Evolutionary conservation across 1,140 invertebrate genomes (phyloP).

Genomic region (Drosophila fuyamai): DNA sequence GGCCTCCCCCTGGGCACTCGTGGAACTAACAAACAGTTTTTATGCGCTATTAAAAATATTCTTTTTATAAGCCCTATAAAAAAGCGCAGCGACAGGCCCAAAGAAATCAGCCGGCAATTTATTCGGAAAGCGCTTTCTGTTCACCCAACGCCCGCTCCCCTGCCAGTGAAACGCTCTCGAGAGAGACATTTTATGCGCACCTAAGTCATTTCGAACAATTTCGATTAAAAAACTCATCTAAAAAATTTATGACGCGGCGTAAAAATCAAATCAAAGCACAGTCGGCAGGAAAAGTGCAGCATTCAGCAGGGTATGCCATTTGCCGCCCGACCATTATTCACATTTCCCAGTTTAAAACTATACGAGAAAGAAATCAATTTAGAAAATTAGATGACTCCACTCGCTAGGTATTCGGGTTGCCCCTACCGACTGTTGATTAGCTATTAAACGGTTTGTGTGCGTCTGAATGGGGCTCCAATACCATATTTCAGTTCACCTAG

Average conservation of each 20-base stretch:
- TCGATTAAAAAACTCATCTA: slow-evolving; percentile 85
- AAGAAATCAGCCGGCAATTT: slow-evolving; percentile 68
- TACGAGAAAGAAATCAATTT: slow-evolving; percentile 81
- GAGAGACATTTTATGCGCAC: slow-evolving; percentile 82
- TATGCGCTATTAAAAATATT: slow-evolving; percentile 83
- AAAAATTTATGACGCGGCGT: slow-evolving; percentile 84
- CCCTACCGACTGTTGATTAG: slow-evolving; percentile 38
- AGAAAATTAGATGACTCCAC: slow-evolving; percentile 63
- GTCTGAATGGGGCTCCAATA: slow-evolving; percentile 6
- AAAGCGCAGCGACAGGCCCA: slow-evolving; percentile 42
- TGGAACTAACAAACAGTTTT: slow-evolving; percentile 77
- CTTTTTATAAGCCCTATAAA: slow-evolving; percentile 83
- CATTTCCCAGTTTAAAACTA: slow-evolving; percentile 84
- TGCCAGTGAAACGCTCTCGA: neutral
- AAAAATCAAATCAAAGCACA: slow-evolving; percentile 84
- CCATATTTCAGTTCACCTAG: neutral
- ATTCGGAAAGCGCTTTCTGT: slow-evolving; percentile 57
- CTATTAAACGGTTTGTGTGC: slow-evolving; percentile 58
- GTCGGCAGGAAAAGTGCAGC: slow-evolving; percentile 71
- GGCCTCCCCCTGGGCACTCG: neutral
- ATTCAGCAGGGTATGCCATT: slow-evolving; percentile 4
- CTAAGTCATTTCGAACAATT: slow-evolving; percentile 84
- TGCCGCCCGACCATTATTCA: slow-evolving; percentile 50
- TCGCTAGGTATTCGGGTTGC: neutral
- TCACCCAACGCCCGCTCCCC: slow-evolving; percentile 7